Evolutionary conservation across 2,113 vertebrate genomes (phyloP).

Genomic region (Irena cyanogastra): DNA sequence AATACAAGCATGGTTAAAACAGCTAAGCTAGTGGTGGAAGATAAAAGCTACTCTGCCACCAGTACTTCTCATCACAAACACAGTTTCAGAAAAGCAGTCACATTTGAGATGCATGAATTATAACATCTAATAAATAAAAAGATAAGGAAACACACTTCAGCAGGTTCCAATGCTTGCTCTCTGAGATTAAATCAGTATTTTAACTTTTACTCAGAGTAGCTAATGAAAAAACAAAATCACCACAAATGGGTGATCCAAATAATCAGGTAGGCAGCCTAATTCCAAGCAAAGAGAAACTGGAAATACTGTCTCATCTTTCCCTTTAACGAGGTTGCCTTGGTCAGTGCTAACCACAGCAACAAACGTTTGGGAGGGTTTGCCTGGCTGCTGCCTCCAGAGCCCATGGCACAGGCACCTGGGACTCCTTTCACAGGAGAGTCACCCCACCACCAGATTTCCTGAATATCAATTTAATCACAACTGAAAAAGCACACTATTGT

Average conservation of each 20-base stretch:
- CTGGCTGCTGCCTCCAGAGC: background rate
- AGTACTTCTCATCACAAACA: background rate
- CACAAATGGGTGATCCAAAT: background rate
- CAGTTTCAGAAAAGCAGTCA: background rate
- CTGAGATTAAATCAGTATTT: background rate
- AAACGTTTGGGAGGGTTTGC: fast-evolving
- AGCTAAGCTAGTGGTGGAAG: background rate
- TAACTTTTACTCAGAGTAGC: fast-evolving
- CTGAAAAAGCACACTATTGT: background rate
- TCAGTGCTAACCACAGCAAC: background rate
- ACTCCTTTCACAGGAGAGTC: background rate
- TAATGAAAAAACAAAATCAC: background rate
- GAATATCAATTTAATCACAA: background rate
- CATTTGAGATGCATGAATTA: background rate
- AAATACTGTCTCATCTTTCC: background rate
- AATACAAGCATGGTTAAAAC: background rate
- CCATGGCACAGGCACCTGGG: background rate
- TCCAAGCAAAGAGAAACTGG: background rate
- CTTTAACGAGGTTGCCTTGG: background rate
- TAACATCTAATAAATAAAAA: background rate
- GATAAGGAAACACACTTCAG: background rate
- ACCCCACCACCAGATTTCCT: background rate
- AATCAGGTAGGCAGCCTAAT: background rate
- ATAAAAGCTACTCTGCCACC: background rate
- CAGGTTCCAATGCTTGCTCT: background rate